These are phyloP conservation scores for Orthonyx spaldingii DNA, from an alignment of 2,113 vertebrate species.

Conservation along the genomic window DNA sequence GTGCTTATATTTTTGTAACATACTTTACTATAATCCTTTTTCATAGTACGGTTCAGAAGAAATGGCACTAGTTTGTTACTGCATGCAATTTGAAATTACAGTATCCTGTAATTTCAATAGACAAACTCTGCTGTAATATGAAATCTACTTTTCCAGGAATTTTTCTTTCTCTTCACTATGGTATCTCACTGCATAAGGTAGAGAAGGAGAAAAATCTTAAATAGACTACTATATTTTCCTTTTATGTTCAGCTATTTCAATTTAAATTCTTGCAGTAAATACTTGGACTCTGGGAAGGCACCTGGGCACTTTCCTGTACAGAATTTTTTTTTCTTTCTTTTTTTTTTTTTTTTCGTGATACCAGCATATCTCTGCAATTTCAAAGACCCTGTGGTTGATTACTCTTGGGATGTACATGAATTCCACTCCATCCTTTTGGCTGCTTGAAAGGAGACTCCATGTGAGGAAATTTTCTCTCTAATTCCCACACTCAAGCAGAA, in stretches of 20 bases:
- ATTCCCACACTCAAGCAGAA: slow-evolving; percentile 45
- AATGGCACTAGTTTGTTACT: neutral
- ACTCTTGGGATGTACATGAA: neutral
- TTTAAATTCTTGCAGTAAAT: neutral
- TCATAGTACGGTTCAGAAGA: neutral
- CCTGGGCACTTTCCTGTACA: neutral
- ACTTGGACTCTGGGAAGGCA: neutral
- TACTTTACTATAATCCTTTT: neutral
- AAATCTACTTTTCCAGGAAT: neutral
- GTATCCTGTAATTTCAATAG: neutral
- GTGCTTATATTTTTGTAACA: neutral
- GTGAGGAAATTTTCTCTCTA: slow-evolving; percentile 22
- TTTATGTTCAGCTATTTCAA: neutral
- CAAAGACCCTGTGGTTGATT: neutral
- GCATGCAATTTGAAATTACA: neutral
- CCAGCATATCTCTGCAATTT: neutral
- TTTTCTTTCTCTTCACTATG: neutral
- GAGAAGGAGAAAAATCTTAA: neutral
- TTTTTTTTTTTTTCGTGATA: neutral
- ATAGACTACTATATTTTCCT: neutral
- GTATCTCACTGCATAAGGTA: neutral
- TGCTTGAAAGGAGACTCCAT: neutral
- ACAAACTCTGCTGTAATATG: neutral
- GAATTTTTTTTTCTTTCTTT: neutral
- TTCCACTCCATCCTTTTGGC: slow-evolving; percentile 2